Base-by-base conservation (phyloP, 92 coral and sea anemone species). In the Actinostola sp. region DNA sequence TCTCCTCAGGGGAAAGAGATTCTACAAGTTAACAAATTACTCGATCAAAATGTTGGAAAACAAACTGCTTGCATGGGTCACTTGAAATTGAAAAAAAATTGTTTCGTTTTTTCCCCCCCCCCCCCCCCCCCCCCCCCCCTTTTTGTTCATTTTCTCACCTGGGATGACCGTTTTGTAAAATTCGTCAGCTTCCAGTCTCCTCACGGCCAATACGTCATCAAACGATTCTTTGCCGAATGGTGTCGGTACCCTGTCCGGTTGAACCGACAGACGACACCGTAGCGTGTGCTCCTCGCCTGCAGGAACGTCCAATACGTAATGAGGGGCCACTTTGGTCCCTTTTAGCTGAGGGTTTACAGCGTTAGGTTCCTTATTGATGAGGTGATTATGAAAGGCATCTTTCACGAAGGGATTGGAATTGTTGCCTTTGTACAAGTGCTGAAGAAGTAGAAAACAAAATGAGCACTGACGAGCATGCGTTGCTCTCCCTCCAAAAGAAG, bases 271-370 rank as follows among this genome's bases (percentile, higher is more conserved):
- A 26, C 93, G 89, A 50, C 89, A 84, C 58, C 89, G 75, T 17
- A 89, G 57, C 2, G 74, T 82, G 63, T 81, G 83, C 43, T 71
- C 54, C 60, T 82, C 61, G 13, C 93, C 93, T 21, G 84, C 68
- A 36, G 84, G 86, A 60, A 89, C 60, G 8, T 84, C 72, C 13
- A 89, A 80, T 19, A 89, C 70, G 62, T 84, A 86, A 71, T 84
- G 78, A 16, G 93, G 87, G 1, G 93, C 93, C 21, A 84, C 84
- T 66, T 89, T 89, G 25, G 93, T 89, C 59, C 93, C 93, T 80
- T 68, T 62, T 51, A 74, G 79, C 8, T 75, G 64, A 53, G 93
- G 93, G 59, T 68, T 75, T 71, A 89, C 77, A 9, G 93, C 93
- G 26, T 80, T 80, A 16, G 46, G 75, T 60, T 89, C 88, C 30